A percentile compares a stretch with the other conserved stretches of the same genome.
Evolutionary conservation across 2,888 invertebrate genomes (phyloP).

Genomic region (Drymonia ruficornis): DNA sequence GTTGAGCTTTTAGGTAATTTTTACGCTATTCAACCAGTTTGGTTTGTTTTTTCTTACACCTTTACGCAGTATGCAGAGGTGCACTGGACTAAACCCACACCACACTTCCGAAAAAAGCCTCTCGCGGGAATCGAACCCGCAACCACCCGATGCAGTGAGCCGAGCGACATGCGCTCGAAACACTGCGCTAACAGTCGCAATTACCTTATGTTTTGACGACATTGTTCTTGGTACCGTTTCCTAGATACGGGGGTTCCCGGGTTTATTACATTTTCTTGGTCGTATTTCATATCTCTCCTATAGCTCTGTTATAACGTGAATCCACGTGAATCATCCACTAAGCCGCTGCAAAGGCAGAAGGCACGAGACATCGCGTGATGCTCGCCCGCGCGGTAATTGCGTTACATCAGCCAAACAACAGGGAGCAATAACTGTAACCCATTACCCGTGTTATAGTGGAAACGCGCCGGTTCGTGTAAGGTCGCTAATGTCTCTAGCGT

Average conservation of each 20-base stretch:
- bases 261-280: neutral
- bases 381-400: conserved; percentile 52
- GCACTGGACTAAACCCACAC: too few relatives aligned
- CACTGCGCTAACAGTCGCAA: too few relatives aligned
- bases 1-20: too few relatives aligned
- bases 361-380: conserved; percentile 62
- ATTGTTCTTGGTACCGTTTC: too few relatives aligned
- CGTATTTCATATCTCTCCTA: neutral
- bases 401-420: conserved; percentile 59
- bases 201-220: too few relatives aligned
- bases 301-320: conserved; percentile 16
- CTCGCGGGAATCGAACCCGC: too few relatives aligned
- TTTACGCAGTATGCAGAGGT: too few relatives aligned
- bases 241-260: neutral
- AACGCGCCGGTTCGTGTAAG: conserved; percentile 52
- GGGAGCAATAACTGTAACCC: conserved; percentile 60
- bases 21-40: too few relatives aligned
- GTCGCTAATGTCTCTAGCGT: conserved; percentile 41
- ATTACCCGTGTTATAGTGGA: conserved; percentile 47
- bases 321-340: conserved; percentile 22
- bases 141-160: too few relatives aligned
- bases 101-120: too few relatives aligned
- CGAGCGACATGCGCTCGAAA: too few relatives aligned
- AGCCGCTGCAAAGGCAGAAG: conserved; percentile 5
- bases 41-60: too few relatives aligned